Conservation (phyloP, 53 echinoderm and acorn worm genomes). For the Pentamera pediparva region DNA sequence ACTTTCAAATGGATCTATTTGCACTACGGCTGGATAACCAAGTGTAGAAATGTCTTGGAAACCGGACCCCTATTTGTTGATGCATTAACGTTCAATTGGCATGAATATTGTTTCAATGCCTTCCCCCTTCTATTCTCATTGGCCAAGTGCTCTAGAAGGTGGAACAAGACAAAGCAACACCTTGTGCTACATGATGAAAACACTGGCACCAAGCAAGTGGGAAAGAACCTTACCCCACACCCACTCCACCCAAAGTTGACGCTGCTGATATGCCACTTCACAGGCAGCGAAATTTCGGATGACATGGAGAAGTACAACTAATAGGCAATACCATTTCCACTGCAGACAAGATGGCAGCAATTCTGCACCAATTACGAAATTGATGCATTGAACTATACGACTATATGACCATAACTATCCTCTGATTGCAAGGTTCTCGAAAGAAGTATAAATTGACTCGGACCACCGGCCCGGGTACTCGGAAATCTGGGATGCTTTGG, state of each 20-base stretch:
- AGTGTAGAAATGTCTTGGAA: too few species aligned
- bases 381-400: not conserved
- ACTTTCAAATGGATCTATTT: too few species aligned
- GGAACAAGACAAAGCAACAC: too few species aligned
- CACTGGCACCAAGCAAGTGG: not conserved
- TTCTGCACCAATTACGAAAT: too few species aligned
- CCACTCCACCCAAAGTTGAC: not conserved
- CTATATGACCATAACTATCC: not conserved
- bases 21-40: too few species aligned
- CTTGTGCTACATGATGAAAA: not conserved
- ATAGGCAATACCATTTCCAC: not conserved
- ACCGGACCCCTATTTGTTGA: too few species aligned
- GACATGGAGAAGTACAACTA: too few species aligned
- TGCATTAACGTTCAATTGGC: too few species aligned
- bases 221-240: not conserved
- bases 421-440: not conserved
- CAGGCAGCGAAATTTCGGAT: not conserved
- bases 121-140: too few species aligned
- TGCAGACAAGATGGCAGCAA: too few species aligned
- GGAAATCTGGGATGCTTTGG: not conserved
- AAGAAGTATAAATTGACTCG: not conserved
- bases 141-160: too few species aligned
- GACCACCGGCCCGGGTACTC: not conserved
- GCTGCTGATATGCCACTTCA: not conserved
- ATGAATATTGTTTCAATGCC: too few species aligned